Base-by-base conservation (phyloP, 2,888 invertebrate genomes). In the Ichneumoninae sp. region DNA sequence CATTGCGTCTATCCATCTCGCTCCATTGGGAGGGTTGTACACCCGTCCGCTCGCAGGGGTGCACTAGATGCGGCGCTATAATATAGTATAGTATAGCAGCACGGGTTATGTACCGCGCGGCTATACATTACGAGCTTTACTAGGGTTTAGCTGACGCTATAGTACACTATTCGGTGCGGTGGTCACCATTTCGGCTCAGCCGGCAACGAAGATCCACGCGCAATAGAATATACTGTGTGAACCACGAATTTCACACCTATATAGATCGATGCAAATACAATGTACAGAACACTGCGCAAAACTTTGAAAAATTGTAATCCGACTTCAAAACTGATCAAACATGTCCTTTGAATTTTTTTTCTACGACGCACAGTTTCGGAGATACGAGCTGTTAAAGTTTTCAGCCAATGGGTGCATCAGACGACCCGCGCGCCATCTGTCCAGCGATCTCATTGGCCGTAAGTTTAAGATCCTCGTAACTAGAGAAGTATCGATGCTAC, bases 71-170 rank as follows among this genome's bases (percentile, higher is more conserved):
- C 33, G 52, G 19, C 36, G 60, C 65, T 57, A 26, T 33, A 63
- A 26, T 33, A 63, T 54, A 44, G 73, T 73, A 54, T 52, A 52
- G 77, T 69, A 81, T 50, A 36, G 70, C n/a, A 74, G 50, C 52
- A 65, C 74, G 75, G 65, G 73, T 74, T 81, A 80, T 82, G 80
- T 63, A 63, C 63, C 63, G 71, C 71, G 78, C 57, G 69, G 89
- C 91, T 91, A 90, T 91, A 91, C 89, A 91, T 91, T 90, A 91
- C 89, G 89, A 89, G 90, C 91, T 92, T 92, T 91, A 89, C 88
- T 88, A 88, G 89, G 89, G 89, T 90, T 91, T 91, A 90, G 88
- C 89, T 81, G 85, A 86, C 85, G 88, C 86, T 81, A 68, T 81
- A 74, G 57, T 66, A 47, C 52, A 57, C 66, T 66, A 47, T 66